These are phyloP conservation scores for Varanus komodoensis DNA, from an alignment of 2,113 vertebrate genomes.

Conservation along the genomic window DNA sequence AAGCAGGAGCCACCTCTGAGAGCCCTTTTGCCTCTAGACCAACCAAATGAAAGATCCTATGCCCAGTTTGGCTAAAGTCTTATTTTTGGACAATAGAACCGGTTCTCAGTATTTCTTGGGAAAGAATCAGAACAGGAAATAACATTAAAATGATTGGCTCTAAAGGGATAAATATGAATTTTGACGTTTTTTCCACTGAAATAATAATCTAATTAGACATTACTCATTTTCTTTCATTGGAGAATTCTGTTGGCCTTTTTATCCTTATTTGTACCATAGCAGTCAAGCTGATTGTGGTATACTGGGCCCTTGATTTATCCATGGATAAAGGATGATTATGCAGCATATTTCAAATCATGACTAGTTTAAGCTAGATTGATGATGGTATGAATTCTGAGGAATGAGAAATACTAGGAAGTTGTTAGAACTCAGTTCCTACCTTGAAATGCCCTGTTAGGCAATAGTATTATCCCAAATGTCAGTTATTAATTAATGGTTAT, in stretches of 20 bases:
- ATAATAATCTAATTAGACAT: neutral
- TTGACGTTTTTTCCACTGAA: neutral
- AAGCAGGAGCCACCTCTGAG: no score
- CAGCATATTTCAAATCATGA: neutral
- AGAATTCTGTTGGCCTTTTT: neutral
- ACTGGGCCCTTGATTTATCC: neutral
- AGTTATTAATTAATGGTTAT: conserved; percentile 47
- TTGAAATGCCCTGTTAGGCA: conserved; percentile 41
- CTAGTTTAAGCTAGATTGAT: conserved; percentile 13
- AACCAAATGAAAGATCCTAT: no score
- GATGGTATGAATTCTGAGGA: conserved; percentile 42
- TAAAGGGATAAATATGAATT: neutral
- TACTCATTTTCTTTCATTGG: neutral
- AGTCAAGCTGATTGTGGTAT: neutral
- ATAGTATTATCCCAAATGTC: conserved; percentile 53
- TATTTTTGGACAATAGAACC: no score
- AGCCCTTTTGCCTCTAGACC: no score
- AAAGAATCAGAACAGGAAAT: neutral
- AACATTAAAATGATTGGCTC: neutral
- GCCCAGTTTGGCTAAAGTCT: no score
- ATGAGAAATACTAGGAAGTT: conserved; percentile 31
- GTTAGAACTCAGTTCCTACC: conserved; percentile 40
- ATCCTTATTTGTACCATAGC: neutral
- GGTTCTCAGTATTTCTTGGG: neutral
- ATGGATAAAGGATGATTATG: neutral